Evolutionary conservation across 2,113 vertebrate species (phyloP), one percentile per base, ranked within the genome.

Genomic region (Tychaedon coryphoeus): DNA sequence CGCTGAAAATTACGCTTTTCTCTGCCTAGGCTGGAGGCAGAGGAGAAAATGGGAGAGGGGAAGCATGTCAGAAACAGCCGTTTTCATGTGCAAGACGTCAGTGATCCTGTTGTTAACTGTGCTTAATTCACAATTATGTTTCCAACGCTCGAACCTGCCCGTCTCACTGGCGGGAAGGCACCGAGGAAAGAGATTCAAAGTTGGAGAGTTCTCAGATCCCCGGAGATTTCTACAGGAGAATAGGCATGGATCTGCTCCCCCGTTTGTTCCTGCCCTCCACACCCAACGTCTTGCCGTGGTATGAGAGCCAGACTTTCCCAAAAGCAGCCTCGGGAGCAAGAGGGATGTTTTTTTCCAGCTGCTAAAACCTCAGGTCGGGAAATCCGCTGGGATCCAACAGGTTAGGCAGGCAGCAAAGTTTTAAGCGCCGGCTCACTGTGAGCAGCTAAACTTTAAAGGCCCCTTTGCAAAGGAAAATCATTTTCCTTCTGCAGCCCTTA

Each of bases 401-500:
- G 88, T 91, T 95, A 86, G 86, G 42, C 65, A 77, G 86, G 77
- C 72, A 56, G 80, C 23, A 1, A 64, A 93, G 90, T 93, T 95
- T 96, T 88, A 93, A 96, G 94, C n/a, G 28, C 96, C 23, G 42
- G 57, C 86, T 90, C 69, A 76, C 89, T 83, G 64, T 12, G 42
- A 95, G 94, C 86, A 95, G 77, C 96, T 91, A 85, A 95, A 96
- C 80, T 97, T 97, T 97, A 94, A 97, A 95, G 80, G 79, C 72
- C 85, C 62, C 57, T 93, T 96, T 97, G 95, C 92, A 96, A 96
- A 96, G 93, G 87, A 94, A 97, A 96, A 96, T 96, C 6, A 94
- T 97, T 97, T 96, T 97, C 87, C 96, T 97, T 87, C 93, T 88
- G 48, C 92, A 93, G 76, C 89, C 84, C 92, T 97, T 96, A 96